These are phyloP conservation scores for Lonchura striata DNA, from an alignment of 2,113 vertebrate genomes.

Conservation along the genomic window DNA sequence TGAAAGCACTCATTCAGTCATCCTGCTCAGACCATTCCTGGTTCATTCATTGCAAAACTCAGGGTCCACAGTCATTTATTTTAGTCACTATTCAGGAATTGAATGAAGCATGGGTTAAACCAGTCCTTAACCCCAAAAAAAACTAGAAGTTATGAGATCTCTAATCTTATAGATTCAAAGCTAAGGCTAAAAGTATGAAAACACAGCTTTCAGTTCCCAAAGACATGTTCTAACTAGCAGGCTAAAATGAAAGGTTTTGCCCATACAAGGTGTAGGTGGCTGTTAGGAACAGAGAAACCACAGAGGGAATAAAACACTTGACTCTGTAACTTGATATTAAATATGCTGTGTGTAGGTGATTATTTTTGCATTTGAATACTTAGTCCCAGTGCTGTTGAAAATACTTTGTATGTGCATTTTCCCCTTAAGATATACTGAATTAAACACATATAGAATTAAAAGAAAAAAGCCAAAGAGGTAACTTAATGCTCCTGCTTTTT, in stretches of 20 bases:
- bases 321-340: neutral
- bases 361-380: neutral
- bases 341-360: neutral
- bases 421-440: neutral
- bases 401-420: neutral
- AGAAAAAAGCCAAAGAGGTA: neutral
- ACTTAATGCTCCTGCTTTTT: neutral
- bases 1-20: neutral
- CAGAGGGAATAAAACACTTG: neutral
- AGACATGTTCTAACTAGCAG: neutral
- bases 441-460: neutral
- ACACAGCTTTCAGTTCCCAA: neutral
- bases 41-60: neutral
- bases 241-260: neutral
- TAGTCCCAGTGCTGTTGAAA: neutral
- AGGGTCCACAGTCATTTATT: neutral
- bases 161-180: too few species aligned
- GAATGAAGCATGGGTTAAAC: neutral
- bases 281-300: neutral
- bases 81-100: neutral
- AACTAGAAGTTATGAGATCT: too few species aligned
- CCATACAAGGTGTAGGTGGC: neutral
- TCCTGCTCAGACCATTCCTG: neutral
- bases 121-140: neutral
- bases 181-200: neutral